These are phyloP conservation scores for Ormyrus rosae DNA, from an alignment of 2,888 invertebrate species.

Conservation along the genomic window DNA sequence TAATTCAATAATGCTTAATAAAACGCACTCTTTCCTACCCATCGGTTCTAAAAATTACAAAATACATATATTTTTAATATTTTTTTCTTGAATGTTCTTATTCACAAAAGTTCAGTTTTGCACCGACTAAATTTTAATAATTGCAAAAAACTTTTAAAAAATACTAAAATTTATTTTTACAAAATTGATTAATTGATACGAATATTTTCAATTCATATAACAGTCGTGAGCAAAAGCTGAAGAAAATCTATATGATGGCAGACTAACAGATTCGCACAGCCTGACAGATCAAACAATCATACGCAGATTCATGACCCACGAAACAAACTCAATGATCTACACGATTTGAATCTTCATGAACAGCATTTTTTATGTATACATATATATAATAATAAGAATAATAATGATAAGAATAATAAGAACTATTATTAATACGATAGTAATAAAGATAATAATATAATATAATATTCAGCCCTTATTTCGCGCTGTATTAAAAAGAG, in stretches of 20 bases:
- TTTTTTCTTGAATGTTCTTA: constrained; percentile 33
- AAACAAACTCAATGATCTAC: constrained; percentile 41
- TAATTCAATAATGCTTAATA: constrained; percentile 72
- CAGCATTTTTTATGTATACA: constrained; percentile 27
- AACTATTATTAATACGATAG: not conserved
- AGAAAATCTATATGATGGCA: constrained; percentile 60
- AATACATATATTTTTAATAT: constrained; percentile 63
- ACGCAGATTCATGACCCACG: constrained; percentile 67
- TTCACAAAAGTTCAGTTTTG: constrained; percentile 25
- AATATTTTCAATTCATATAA: not conserved
- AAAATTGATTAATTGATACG: no score
- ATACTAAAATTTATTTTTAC: no score
- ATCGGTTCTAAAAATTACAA: constrained; percentile 64
- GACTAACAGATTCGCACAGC: constrained; percentile 75
- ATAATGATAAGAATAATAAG: not conserved
- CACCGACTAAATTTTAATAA: constrained; percentile 6
- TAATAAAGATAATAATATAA: constrained; percentile 14
- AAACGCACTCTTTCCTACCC: constrained; percentile 62
- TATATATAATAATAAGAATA: not conserved
- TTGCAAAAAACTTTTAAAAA: no score
- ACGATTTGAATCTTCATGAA: constrained; percentile 35
- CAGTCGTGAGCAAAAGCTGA: constrained; percentile 31
- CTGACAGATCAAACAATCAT: constrained; percentile 72
- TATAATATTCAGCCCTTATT: constrained; percentile 23
- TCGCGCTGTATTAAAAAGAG: constrained; percentile 15